Evolutionary conservation across 1,140 invertebrate species (phyloP).

Genomic region (Hyles euphorbiae): DNA sequence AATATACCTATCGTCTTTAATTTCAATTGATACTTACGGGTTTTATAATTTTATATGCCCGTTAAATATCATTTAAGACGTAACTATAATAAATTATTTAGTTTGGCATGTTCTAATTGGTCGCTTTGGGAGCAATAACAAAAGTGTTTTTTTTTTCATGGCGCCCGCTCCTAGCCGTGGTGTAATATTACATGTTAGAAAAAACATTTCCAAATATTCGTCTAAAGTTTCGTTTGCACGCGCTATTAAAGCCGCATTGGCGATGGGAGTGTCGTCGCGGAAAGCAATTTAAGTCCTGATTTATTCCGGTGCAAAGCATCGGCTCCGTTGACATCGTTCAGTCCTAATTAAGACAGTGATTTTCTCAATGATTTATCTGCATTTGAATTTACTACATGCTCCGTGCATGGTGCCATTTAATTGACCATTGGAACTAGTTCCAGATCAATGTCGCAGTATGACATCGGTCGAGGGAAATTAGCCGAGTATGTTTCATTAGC

Average conservation of each 20-base stretch:
- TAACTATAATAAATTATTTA: conserved; percentile 15
- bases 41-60: conserved; percentile 20
- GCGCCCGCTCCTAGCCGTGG: conserved; percentile 39
- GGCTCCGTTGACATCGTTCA: conserved; percentile 51
- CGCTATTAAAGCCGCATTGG: conserved; percentile 64
- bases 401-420: conserved; percentile 25
- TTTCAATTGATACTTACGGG: conserved; percentile 23
- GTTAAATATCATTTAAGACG: conserved; percentile 24
- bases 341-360: conserved; percentile 61
- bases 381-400: conserved; percentile 32
- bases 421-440: conserved; percentile 33
- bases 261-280: conserved; percentile 62
- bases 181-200: conserved; percentile 56
- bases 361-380: conserved; percentile 54
- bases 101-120: conserved; percentile 28
- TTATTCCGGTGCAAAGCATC: conserved; percentile 47
- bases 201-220: conserved; percentile 56
- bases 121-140: conserved; percentile 28
- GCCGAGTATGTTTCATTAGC: background rate
- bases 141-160: conserved; percentile 34
- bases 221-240: conserved; percentile 64
- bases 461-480: background rate
- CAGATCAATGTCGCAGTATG: background rate
- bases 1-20: conserved; percentile 20
- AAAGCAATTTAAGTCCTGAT: conserved; percentile 68